phyloP scores from a whole-genome alignment of 2,797 vertebrate genomes.

The Decapterus maruadsi region DNA sequence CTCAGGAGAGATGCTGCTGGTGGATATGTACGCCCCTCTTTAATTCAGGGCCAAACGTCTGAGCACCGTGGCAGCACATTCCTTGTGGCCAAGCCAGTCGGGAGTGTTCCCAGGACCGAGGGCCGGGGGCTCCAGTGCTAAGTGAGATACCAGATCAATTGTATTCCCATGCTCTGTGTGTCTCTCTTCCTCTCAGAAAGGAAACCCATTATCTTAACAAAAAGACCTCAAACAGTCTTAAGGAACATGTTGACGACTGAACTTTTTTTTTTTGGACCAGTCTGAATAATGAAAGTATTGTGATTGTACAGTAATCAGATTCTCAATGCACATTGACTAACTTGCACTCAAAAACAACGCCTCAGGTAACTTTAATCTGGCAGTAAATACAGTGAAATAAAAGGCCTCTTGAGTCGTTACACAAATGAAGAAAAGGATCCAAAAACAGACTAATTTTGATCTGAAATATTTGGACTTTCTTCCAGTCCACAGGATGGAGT shows the following conservation, averaged over 20 bases:
- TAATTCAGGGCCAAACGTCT: constrained; percentile 86
- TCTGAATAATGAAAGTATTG: constrained; percentile 43
- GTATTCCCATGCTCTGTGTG: constrained; percentile 83
- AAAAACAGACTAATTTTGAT: neutral
- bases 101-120: constrained; percentile 83
- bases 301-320: constrained; percentile 29
- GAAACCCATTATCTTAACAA: constrained; percentile 76
- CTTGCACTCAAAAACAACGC: neutral
- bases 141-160: constrained; percentile 87
- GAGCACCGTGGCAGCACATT: constrained; percentile 85
- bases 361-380: constrained; percentile 14
- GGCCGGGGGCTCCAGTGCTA: constrained; percentile 81
- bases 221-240: constrained; percentile 57
- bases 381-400: constrained; percentile 5
- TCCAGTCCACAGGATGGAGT: constrained; percentile 15
- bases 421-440: neutral
- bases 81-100: constrained; percentile 81
- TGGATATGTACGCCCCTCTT: constrained; percentile 84
- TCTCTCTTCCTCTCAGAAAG: constrained; percentile 69
- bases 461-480: neutral
- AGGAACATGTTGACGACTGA: constrained; percentile 63
- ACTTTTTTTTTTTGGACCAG: constrained; percentile 51
- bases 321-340: neutral
- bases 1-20: constrained; percentile 83
- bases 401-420: neutral